phyloP scores from a whole-genome alignment of 1,140 invertebrate genomes.

The Bactericera cockerelli region DNA sequence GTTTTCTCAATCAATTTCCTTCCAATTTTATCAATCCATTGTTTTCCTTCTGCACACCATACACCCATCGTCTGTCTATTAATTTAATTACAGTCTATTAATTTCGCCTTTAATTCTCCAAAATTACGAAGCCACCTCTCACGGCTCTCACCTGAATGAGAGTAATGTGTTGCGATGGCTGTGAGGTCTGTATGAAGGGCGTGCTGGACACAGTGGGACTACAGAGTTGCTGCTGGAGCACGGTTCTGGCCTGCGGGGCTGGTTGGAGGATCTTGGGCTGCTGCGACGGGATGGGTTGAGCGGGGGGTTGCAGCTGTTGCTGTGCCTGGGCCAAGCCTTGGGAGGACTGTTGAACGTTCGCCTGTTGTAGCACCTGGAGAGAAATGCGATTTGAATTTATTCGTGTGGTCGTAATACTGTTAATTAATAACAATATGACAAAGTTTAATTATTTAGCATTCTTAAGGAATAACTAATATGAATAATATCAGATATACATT shows the following conservation, averaged over 20 bases:
- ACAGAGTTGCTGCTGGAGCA: neutral
- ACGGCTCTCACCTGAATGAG: neutral
- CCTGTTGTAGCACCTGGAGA: conserved; percentile 28
- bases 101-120: no score
- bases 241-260: neutral
- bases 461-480: no score
- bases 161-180: neutral
- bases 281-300: neutral
- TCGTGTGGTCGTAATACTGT: neutral
- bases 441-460: neutral
- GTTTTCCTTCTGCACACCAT: no score
- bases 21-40: no score
- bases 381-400: neutral
- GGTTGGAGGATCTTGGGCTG: conserved; percentile 4
- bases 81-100: no score
- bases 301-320: neutral
- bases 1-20: no score
- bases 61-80: no score
- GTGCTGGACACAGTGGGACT: neutral
- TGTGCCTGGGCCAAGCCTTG: conserved; percentile 37
- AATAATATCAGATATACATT: no score
- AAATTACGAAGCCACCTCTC: no score
- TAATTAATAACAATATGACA: neutral
- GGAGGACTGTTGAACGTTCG: conserved; percentile 31
- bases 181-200: neutral